These are phyloP conservation scores for Eupithecia abbreviata DNA, from an alignment of 2,888 invertebrate genomes.

Conservation along the genomic window DNA sequence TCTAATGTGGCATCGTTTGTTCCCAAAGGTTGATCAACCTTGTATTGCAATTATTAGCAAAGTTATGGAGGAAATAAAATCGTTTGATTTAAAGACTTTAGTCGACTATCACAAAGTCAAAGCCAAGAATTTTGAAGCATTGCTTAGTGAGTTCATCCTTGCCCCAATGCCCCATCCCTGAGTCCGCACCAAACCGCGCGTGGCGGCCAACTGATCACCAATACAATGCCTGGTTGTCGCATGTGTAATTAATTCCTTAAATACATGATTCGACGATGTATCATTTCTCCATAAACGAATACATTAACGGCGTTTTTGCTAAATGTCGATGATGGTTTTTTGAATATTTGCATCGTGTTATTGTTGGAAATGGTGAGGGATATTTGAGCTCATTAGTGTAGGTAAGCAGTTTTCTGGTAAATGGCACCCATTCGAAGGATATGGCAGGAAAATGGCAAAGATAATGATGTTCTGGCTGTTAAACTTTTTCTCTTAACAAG, in stretches of 20 bases:
- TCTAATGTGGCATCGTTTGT: background rate
- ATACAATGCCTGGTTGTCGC: constrained; percentile 52
- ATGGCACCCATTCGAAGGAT: background rate
- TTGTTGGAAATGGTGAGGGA: constrained; percentile 13
- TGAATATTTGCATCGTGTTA: constrained; percentile 29
- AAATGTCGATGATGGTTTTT: constrained; percentile 30
- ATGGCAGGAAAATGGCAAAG: background rate
- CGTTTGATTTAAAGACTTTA: background rate
- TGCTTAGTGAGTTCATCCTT: background rate
- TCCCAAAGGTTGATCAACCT: background rate
- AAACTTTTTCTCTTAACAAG: background rate
- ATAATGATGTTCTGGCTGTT: background rate
- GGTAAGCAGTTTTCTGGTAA: background rate
- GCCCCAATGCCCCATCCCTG: background rate
- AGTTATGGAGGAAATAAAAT: background rate
- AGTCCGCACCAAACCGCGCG: constrained; percentile 27
- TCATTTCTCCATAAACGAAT: constrained; percentile 43
- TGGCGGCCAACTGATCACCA: constrained; percentile 42
- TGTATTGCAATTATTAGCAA: background rate
- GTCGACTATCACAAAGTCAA: background rate
- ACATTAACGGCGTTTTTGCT: constrained; percentile 38
- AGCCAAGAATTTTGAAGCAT: background rate
- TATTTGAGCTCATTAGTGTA: constrained; percentile 23
- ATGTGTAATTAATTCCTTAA: constrained; percentile 58
- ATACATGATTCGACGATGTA: constrained; percentile 47